Evolutionary conservation across 1,140 invertebrate genomes (phyloP).

Genomic region (Macrobrachium rosenbergii): DNA sequence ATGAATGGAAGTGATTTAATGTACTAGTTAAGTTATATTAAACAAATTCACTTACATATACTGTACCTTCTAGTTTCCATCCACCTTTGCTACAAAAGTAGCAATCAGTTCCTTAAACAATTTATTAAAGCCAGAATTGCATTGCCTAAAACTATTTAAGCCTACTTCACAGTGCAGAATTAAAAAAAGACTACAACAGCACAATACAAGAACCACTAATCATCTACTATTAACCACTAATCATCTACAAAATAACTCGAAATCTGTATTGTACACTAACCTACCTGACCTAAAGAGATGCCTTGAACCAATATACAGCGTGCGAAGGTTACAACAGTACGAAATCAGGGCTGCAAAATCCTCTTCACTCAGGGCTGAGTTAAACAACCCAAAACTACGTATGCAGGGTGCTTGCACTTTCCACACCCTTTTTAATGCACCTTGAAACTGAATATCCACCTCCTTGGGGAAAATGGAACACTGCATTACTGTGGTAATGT

Average conservation of each 20-base stretch:
- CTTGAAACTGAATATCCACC: slow-evolving; percentile 19
- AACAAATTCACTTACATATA: too few species aligned
- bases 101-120: too few species aligned
- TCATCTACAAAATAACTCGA: too few species aligned
- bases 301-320: slow-evolving; percentile 44
- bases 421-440: slow-evolving; percentile 28
- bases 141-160: too few species aligned
- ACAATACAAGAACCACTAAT: not conserved
- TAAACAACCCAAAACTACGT: slow-evolving; percentile 35
- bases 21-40: too few species aligned
- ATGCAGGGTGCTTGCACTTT: slow-evolving; percentile 4
- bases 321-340: slow-evolving; percentile 34
- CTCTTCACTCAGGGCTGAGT: slow-evolving; percentile 44
- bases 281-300: slow-evolving; percentile 42
- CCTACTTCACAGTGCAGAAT: too few species aligned
- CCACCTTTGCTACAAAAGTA: too few species aligned
- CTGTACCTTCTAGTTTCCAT: too few species aligned
- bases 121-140: too few species aligned
- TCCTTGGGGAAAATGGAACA: slow-evolving; percentile 9
- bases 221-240: too few species aligned
- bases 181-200: too few species aligned
- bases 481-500: not conserved
- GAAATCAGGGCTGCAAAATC: slow-evolving; percentile 42
- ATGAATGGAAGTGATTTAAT: too few species aligned
- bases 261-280: not conserved